Percentiles rank a stretch among this genome's conserved stretches.
phyloP scores from a whole-genome alignment of 2,888 invertebrate genomes.

The Mythimna impura region DNA sequence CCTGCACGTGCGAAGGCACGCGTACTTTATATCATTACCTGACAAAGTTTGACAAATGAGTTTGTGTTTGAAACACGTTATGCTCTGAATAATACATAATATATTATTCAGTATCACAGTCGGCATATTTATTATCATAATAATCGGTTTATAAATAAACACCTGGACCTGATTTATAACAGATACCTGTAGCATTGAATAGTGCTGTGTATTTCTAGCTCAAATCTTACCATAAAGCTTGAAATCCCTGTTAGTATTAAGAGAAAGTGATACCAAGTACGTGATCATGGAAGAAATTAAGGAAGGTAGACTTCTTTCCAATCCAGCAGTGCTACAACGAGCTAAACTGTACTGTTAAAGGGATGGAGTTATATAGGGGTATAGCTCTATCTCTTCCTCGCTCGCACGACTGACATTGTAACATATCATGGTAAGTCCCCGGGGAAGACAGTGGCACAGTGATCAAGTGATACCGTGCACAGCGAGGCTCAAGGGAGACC shows the following conservation, averaged over 20 bases:
- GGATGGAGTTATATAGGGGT: too few species aligned
- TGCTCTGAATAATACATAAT: background rate
- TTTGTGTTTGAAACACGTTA: slow-evolving; percentile 6
- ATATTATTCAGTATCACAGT: slow-evolving; percentile 7
- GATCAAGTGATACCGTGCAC: too few species aligned
- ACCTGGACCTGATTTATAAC: slow-evolving; percentile 3
- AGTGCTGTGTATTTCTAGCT: background rate
- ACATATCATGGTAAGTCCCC: too few species aligned
- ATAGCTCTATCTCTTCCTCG: too few species aligned
- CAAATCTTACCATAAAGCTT: background rate
- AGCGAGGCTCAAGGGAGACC: too few species aligned
- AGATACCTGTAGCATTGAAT: background rate
- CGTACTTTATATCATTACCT: slow-evolving; percentile 20
- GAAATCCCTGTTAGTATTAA: background rate
- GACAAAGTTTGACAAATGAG: slow-evolving; percentile 23
- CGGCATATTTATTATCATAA: slow-evolving; percentile 7
- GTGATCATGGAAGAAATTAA: background rate
- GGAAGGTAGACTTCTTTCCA: background rate
- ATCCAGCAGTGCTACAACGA: too few species aligned
- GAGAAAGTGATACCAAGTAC: background rate
- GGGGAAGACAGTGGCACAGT: too few species aligned
- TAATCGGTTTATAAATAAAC: slow-evolving; percentile 28
- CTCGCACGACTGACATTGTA: too few species aligned
- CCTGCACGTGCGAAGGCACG: slow-evolving; percentile 46
- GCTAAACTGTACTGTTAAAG: too few species aligned